phyloP scores from a whole-genome alignment of 2,888 invertebrate species.

The Xylota sylvarum region DNA sequence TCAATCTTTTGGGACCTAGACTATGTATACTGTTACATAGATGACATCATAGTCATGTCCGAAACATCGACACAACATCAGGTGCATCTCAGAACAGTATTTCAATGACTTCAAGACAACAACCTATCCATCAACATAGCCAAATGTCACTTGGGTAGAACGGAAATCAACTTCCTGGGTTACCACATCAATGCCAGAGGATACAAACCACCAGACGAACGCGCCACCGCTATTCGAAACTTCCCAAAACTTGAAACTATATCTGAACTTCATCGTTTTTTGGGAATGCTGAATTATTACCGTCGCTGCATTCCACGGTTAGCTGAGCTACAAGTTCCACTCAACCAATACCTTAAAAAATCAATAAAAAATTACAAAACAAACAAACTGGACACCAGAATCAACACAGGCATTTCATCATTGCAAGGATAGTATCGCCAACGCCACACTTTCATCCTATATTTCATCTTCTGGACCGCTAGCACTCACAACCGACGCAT shows the following conservation, averaged over 20 bases:
- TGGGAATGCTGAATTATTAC: slow-evolving; percentile 11
- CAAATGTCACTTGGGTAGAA: neutral
- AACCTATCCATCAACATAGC: neutral
- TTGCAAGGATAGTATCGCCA: slow-evolving; percentile 2
- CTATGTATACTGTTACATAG: neutral
- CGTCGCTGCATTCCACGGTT: neutral
- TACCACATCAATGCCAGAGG: neutral
- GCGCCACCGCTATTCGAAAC: neutral
- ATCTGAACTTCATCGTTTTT: neutral
- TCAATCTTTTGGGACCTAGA: neutral
- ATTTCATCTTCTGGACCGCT: neutral
- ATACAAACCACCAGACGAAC: slow-evolving; percentile 8
- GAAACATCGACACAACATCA: neutral
- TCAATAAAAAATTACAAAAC: neutral
- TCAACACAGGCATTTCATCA: neutral
- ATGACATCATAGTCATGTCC: neutral
- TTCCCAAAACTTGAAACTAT: slow-evolving; percentile 3
- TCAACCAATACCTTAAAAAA: neutral
- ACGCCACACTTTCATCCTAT: neutral
- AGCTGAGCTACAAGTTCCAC: neutral
- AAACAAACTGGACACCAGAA: neutral
- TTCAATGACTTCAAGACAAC: slow-evolving; percentile 5
- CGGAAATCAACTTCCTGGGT: slow-evolving; percentile 1
- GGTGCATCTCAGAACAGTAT: neutral
- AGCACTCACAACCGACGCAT: slow-evolving; percentile 6